Conservation (phyloP, 2,113 vertebrate genomes). For the Marmota flaviventris region DNA sequence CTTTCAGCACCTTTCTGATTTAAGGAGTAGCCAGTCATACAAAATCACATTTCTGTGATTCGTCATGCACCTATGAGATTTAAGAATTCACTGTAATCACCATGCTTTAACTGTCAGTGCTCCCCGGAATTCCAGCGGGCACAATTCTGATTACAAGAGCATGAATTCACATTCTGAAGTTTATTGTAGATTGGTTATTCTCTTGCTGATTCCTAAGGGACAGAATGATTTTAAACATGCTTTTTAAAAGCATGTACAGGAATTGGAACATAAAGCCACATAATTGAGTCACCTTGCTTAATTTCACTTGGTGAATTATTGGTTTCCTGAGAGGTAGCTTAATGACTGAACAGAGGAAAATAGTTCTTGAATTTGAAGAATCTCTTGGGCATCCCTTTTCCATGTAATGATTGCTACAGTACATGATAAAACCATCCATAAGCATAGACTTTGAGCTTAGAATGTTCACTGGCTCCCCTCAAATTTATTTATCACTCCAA, state of each 20-base stretch:
- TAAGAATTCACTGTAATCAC: conserved; percentile 21
- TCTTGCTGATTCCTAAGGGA: not conserved
- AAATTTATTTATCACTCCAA: not conserved
- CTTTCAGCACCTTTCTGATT: not conserved
- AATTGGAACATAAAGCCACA: conserved; percentile 60
- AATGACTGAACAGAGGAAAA: conserved; percentile 53
- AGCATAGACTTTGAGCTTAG: not conserved
- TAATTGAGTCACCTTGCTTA: conserved; percentile 71
- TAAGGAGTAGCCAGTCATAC: not conserved
- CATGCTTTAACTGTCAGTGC: not conserved
- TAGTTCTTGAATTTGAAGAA: conserved; percentile 17
- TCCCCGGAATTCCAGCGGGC: not conserved
- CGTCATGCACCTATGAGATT: not conserved
- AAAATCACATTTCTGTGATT: not conserved
- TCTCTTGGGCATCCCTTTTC: not conserved
- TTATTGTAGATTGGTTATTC: conserved; percentile 1
- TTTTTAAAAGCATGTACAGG: conserved; percentile 40
- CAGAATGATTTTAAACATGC: conserved; percentile 24
- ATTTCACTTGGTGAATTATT: conserved; percentile 71
- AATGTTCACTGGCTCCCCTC: not conserved
- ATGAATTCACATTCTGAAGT: not conserved
- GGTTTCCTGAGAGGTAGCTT: conserved; percentile 58
- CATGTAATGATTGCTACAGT: not conserved
- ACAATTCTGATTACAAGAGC: not conserved
- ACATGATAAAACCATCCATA: not conserved